These are phyloP conservation scores for Lasioglossum vierecki DNA, from an alignment of 2,888 invertebrate species.

Conservation along the genomic window DNA sequence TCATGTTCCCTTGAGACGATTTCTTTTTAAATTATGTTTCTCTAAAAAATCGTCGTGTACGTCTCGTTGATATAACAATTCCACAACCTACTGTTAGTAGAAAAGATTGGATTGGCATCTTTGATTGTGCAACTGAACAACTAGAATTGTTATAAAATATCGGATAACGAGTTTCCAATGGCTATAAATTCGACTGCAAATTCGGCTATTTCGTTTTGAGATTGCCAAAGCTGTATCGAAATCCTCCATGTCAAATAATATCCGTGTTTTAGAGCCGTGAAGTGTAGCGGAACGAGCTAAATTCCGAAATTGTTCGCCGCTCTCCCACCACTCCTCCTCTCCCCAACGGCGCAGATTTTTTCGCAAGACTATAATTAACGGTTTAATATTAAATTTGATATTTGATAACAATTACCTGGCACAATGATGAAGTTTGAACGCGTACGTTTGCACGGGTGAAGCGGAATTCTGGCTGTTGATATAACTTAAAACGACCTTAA, in stretches of 20 bases:
- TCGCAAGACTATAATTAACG: conserved; percentile 32
- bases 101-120: too few relatives aligned
- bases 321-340: neutral
- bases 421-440: neutral
- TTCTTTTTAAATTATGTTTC: neutral
- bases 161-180: neutral
- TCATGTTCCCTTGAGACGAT: neutral
- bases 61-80: neutral
- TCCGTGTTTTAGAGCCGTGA: too few relatives aligned
- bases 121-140: too few relatives aligned
- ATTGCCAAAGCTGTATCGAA: neutral
- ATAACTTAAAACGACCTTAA: conserved; percentile 54
- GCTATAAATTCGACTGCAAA: neutral
- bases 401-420: conserved; percentile 43
- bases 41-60: neutral
- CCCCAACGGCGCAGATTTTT: conserved; percentile 16
- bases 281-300: neutral
- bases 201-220: neutral
- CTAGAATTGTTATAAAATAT: neutral
- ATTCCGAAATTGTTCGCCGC: neutral
- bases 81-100: too few relatives aligned
- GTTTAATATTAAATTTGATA: conserved; percentile 21
- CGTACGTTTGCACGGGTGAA: neutral
- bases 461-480: conserved; percentile 36
- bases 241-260: conserved; percentile 4